phyloP scores from a whole-genome alignment of 2,797 vertebrate species.

The Sus cebifrons region DNA sequence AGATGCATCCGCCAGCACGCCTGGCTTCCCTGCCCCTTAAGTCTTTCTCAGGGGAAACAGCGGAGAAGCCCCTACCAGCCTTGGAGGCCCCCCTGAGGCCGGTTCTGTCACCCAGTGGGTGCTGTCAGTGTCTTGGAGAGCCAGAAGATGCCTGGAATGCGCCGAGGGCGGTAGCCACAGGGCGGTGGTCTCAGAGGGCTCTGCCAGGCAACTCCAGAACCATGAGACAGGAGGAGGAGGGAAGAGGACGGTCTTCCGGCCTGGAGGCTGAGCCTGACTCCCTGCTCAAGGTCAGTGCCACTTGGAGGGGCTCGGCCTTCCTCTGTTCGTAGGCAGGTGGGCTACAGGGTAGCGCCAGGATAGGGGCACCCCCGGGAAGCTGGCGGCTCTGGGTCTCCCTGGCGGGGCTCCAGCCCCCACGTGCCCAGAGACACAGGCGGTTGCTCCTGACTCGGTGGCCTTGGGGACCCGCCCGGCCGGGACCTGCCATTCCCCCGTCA shows the following conservation, averaged over 20 bases:
- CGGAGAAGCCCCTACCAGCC: background rate
- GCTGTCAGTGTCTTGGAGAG: background rate
- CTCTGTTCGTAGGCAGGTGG: background rate
- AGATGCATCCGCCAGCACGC: no score
- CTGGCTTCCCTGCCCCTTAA: background rate
- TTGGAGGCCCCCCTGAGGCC: background rate
- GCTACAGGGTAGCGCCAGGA: background rate
- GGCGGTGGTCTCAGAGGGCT: fast-evolving
- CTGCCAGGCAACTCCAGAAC: background rate
- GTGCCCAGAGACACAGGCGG: conserved; percentile 65
- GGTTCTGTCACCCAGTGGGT: background rate
- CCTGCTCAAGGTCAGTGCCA: background rate
- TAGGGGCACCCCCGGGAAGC: conserved; percentile 57
- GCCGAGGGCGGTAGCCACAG: background rate
- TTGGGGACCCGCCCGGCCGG: conserved; percentile 67
- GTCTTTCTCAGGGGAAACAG: background rate
- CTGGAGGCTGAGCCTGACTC: background rate
- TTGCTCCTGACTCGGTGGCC: conserved; percentile 70
- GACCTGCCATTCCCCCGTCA: conserved; percentile 60
- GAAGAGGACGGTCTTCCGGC: background rate
- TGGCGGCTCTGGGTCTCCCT: conserved; percentile 77
- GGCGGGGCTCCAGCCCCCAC: conserved; percentile 66
- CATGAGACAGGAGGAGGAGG: background rate
- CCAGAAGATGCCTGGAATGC: background rate
- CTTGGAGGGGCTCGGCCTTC: background rate